Evolutionary conservation across 2,888 invertebrate species (phyloP).

Genomic region (Pyrrhosoma nymphula): DNA sequence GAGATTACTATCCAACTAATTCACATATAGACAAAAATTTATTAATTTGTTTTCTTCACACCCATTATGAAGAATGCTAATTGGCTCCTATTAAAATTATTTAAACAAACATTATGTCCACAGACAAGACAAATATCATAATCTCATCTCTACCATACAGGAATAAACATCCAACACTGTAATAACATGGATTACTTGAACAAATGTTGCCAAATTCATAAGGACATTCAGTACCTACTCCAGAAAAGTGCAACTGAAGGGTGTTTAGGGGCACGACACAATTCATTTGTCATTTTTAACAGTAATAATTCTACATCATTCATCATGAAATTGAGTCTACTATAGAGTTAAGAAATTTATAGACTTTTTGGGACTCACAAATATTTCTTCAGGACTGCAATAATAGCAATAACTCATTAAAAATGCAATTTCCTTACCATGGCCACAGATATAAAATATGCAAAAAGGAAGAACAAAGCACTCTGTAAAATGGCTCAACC

Average conservation of each 20-base stretch:
- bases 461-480: background rate
- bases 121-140: conserved; percentile 34
- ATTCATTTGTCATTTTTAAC: background rate
- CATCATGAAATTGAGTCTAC: background rate
- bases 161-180: conserved; percentile 48
- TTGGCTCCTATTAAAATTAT: conserved; percentile 36
- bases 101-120: conserved; percentile 48
- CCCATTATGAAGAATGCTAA: conserved; percentile 47
- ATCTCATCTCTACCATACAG: conserved; percentile 33
- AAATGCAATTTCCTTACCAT: background rate
- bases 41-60: conserved; percentile 45
- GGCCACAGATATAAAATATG: background rate
- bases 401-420: background rate
- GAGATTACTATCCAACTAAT: conserved; percentile 59
- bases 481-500: background rate
- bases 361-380: background rate
- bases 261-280: background rate
- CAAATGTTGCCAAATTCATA: conserved; percentile 25
- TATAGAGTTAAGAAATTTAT: background rate
- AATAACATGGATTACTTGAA: conserved; percentile 26
- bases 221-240: background rate
- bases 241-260: background rate
- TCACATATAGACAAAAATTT: conserved; percentile 50
- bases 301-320: background rate
- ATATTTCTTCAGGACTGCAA: background rate